Base-by-base conservation (phyloP, 2,797 vertebrate species). In the Poecilia wingei region DNA sequence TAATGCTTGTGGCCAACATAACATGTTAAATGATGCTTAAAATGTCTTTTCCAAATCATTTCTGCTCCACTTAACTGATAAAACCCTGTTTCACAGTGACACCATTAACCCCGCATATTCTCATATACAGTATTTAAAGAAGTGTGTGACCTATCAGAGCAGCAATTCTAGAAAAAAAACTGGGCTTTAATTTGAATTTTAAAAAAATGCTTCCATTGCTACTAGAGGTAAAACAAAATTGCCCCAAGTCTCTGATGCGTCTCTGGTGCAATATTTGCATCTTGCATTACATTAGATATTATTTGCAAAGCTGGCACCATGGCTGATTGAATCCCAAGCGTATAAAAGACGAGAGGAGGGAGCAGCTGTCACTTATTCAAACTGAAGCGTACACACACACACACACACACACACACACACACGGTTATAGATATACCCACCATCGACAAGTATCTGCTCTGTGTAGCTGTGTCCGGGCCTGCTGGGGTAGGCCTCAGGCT, bases 381-480 rank as follows among this genome's bases (percentile, higher is more conserved):
- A 69, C 64, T 57, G 74, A 79, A 64, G 41, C 2, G 41, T 41
- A 77, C 25, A 73, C 70, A 73, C 81, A 79, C 85, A 76, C 41
- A 71, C 49, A 73, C 70, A 73, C 81, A 79, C 85, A 76, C 43
- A 71, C 49, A 73, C 70, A 72, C 81, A 79, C 85, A 81, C 86
- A 82, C 85, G 22, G 41, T 91, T 81, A 82, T 84, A 75, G 84
- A 83, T 46, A 85, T 94, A 92, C 96, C 97, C 96, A 98, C 98
- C 98, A 72, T 96, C 94, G 82, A 96, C 78, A 94, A 95, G 97
- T 86, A 94, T 92, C 93, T 95, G 96, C 82, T 97, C 95, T 95
- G 95, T 96, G 89, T 95, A 96, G 92, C 89, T 90, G 92, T 95
- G 95, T 94, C 95, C 95, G 2, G 96, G 92, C 91, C 97, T 97